Evolutionary conservation across 2,888 invertebrate species (phyloP).

Genomic region (Helobdella robusta): DNA sequence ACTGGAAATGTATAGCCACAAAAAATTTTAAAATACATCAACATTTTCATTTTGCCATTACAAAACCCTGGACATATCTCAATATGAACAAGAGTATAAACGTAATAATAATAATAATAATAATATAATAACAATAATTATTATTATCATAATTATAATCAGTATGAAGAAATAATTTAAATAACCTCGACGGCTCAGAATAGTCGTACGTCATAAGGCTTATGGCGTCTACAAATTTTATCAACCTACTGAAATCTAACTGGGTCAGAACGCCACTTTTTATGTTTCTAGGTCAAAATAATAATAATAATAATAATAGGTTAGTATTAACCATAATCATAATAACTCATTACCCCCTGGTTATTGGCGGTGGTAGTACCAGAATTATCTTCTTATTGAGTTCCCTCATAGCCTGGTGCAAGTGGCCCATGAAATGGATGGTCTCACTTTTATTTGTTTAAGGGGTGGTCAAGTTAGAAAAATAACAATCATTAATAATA

Average conservation of each 20-base stretch:
- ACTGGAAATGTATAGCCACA: too few species aligned
- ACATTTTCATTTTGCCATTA: too few species aligned
- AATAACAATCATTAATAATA: neutral
- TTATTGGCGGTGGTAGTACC: constrained; percentile 45
- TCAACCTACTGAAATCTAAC: constrained; percentile 67
- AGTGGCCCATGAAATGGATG: constrained; percentile 44
- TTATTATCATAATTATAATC: too few species aligned
- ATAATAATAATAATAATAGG: neutral
- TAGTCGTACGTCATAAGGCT: constrained; percentile 96
- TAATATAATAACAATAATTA: too few species aligned
- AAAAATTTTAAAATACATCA: too few species aligned
- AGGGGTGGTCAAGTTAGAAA: neutral
- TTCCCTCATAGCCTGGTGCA: constrained; percentile 41
- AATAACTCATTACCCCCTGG: constrained; percentile 37
- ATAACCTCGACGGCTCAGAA: constrained; percentile 66
- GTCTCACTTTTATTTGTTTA: constrained; percentile 39
- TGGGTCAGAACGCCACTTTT: constrained; percentile 52
- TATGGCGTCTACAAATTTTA: constrained; percentile 69
- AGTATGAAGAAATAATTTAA: too few species aligned
- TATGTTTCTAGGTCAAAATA: neutral
- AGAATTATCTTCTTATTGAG: constrained; percentile 42
- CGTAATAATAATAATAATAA: too few species aligned
- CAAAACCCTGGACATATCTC: too few species aligned
- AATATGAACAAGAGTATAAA: too few species aligned
- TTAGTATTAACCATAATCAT: neutral